A percentile compares a stretch with the other conserved stretches of the same genome.
Evolutionary conservation across 1,140 invertebrate species (phyloP).

Genomic region (Pogonus chalceus): DNA sequence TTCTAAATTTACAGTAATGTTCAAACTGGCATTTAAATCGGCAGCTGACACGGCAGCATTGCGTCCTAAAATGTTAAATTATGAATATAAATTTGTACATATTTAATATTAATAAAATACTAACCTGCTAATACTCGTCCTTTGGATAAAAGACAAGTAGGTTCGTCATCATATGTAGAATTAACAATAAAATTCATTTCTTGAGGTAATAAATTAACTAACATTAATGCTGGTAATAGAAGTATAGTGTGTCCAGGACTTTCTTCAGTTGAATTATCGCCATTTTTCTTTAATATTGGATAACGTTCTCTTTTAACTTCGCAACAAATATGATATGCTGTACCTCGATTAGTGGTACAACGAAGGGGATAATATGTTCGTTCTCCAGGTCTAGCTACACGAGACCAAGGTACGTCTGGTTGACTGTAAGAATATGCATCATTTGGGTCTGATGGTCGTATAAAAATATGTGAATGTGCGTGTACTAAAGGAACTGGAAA

Average conservation of each 20-base stretch:
- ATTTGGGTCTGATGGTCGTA: slow-evolving; percentile 30
- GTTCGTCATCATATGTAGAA: slow-evolving; percentile 10
- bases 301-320: slow-evolving; percentile 70
- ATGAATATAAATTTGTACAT: no score
- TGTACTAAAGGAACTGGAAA: slow-evolving; percentile 55
- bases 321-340: slow-evolving; percentile 61
- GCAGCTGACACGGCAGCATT: slow-evolving; percentile 27
- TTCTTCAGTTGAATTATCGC: slow-evolving; percentile 40
- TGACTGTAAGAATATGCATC: slow-evolving; percentile 48
- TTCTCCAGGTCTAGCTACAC: slow-evolving; percentile 48
- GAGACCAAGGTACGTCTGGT: slow-evolving; percentile 53
- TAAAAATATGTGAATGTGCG: slow-evolving; percentile 48
- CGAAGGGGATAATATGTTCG: slow-evolving; percentile 40
- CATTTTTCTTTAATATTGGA: no score
- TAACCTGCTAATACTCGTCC: not conserved
- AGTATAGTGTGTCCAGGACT: slow-evolving; percentile 79
- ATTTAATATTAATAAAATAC: no score
- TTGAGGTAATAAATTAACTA: slow-evolving; percentile 68
- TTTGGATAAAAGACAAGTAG: not conserved
- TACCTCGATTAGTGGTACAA: slow-evolving; percentile 37
- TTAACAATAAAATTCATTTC: slow-evolving; percentile 56
- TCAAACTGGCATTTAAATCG: slow-evolving; percentile 57
- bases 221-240: slow-evolving; percentile 69
- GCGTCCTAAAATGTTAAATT: no score
- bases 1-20: slow-evolving; percentile 67